Evolutionary conservation across 2,113 vertebrate genomes (phyloP).

Genomic region (Pachypanchax playfairii): DNA sequence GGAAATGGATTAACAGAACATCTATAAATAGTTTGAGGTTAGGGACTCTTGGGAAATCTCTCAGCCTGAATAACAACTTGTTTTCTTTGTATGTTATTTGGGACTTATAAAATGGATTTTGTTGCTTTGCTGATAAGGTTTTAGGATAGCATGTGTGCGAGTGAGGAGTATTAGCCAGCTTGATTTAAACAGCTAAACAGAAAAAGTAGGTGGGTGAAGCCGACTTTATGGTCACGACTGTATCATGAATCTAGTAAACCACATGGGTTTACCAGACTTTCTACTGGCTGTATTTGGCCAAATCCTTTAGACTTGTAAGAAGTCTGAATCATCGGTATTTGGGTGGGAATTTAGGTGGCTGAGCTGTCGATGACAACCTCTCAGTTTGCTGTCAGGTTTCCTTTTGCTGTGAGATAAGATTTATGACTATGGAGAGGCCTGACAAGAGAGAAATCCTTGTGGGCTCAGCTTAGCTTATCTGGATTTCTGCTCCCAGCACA

Average conservation of each 20-base stretch:
- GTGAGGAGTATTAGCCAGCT: constrained; percentile 7
- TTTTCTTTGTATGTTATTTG: constrained; percentile 67
- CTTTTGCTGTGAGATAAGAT: constrained; percentile 72
- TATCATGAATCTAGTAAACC: constrained; percentile 14
- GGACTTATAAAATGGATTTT: constrained; percentile 48
- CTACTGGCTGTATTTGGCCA: constrained; percentile 21
- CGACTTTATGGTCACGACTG: constrained; percentile 18
- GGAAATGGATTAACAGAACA: constrained; percentile 63
- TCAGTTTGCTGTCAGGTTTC: constrained; percentile 69
- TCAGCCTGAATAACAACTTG: constrained; percentile 73
- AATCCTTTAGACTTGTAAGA: constrained; percentile 37
- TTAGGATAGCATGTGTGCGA: constrained; percentile 14
- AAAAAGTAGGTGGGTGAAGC: constrained; percentile 5
- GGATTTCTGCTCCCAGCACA: constrained; percentile 67
- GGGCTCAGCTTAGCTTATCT: constrained; percentile 77
- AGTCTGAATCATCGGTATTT: constrained; percentile 60
- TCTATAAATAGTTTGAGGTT: constrained; percentile 78
- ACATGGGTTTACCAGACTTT: constrained; percentile 7
- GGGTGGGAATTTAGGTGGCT: constrained; percentile 55
- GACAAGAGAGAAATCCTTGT: constrained; percentile 62
- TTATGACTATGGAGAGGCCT: constrained; percentile 64
- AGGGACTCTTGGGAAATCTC: constrained; percentile 68
- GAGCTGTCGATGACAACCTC: constrained; percentile 63
- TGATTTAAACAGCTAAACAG: constrained; percentile 5
- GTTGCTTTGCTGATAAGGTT: constrained; percentile 40